Conservation (phyloP, 2,797 vertebrate genomes). For the Ispidina lecontei region DNA sequence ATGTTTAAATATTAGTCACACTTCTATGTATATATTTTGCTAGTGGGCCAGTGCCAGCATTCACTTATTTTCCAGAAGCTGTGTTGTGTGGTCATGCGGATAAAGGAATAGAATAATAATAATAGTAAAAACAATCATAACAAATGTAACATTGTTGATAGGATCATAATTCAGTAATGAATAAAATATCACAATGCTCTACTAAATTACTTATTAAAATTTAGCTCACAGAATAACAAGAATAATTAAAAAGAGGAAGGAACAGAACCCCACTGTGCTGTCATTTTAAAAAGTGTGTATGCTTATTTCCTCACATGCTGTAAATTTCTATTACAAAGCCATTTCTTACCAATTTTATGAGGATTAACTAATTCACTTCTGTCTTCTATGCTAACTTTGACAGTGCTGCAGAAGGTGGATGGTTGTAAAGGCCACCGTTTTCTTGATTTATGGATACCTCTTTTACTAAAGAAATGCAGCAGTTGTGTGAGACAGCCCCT, state of each 20-base stretch:
- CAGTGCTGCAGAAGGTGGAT: neutral
- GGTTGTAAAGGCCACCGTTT: neutral
- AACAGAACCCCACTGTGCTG: neutral
- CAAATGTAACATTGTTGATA: neutral
- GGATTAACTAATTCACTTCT: neutral
- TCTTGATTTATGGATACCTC: neutral
- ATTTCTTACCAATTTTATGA: neutral
- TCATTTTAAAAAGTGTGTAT: neutral
- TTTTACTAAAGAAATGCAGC: neutral
- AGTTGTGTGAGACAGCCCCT: neutral
- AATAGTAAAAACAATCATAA: neutral
- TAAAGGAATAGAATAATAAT: slow-evolving; percentile 5
- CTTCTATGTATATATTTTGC: neutral
- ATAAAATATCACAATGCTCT: neutral
- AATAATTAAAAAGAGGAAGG: slow-evolving; percentile 4
- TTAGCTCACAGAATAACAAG: neutral
- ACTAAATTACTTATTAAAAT: neutral
- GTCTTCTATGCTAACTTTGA: neutral
- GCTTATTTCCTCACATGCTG: neutral
- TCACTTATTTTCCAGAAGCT: neutral
- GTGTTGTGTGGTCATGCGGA: neutral
- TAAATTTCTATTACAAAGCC: neutral
- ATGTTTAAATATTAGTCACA: neutral
- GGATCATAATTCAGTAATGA: neutral
- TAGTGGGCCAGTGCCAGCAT: neutral